A percentile compares a stretch with the other conserved stretches of the same genome.
phyloP scores from a whole-genome alignment of 30 jellyfish, hydroid and myxozoan genomes.

The Aurelia sp. region DNA sequence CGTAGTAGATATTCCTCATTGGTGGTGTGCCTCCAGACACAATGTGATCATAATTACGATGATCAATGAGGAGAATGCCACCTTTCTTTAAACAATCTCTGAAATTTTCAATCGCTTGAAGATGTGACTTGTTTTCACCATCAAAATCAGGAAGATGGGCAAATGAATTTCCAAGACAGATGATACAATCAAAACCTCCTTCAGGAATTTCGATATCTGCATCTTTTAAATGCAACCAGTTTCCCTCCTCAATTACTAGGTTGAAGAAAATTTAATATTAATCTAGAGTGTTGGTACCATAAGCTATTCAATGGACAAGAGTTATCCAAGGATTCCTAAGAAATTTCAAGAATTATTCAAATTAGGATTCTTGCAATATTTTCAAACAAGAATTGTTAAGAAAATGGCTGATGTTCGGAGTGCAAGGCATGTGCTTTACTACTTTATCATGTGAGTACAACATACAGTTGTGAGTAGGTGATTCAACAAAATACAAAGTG shows the following conservation, averaged over 20 bases:
- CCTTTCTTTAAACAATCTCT: slow-evolving; percentile 84
- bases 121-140: slow-evolving; percentile 84
- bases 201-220: slow-evolving; percentile 78
- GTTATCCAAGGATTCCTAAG: neutral
- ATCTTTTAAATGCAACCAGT: slow-evolving; percentile 85
- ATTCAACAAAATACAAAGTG: too few relatives aligned
- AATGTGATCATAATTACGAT: slow-evolving; percentile 94
- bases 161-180: slow-evolving; percentile 96
- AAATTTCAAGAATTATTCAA: too few relatives aligned
- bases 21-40: slow-evolving; percentile 97
- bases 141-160: slow-evolving; percentile 99
- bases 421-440: too few relatives aligned
- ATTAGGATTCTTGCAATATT: too few relatives aligned
- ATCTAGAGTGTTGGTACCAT: too few relatives aligned
- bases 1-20: slow-evolving; percentile 93
- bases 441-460: too few relatives aligned
- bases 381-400: too few relatives aligned
- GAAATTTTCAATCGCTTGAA: slow-evolving; percentile 84
- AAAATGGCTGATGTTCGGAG: too few relatives aligned
- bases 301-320: neutral
- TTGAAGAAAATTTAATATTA: neutral
- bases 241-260: slow-evolving; percentile 96
- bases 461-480: too few relatives aligned
- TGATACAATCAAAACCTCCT: slow-evolving; percentile 93
- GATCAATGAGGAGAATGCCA: slow-evolving; percentile 93